A percentile compares a stretch with the other conserved stretches of the same genome.
phyloP scores from a whole-genome alignment of 2,888 invertebrate species.

The Limnephilus lunatus region DNA sequence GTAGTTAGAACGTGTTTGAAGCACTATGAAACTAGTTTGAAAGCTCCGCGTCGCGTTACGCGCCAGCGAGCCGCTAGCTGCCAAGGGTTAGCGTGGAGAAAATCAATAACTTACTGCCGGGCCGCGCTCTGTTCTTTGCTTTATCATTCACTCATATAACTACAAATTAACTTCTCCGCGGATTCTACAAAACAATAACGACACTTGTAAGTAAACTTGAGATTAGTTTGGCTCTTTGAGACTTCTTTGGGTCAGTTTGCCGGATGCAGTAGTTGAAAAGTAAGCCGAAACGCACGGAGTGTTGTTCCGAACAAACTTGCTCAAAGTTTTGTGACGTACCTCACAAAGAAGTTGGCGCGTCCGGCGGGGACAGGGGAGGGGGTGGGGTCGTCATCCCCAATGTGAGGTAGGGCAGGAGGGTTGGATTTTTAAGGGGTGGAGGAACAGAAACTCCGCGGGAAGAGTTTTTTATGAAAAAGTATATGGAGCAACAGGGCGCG shows the following conservation, averaged over 20 bases:
- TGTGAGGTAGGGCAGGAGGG: slow-evolving; percentile 47
- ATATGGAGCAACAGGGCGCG: slow-evolving; percentile 59
- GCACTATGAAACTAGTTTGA: slow-evolving; percentile 51
- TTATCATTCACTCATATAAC: slow-evolving; percentile 75
- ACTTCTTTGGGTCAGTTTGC: slow-evolving; percentile 31
- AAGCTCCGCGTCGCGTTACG: slow-evolving; percentile 66
- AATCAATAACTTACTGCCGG: slow-evolving; percentile 78
- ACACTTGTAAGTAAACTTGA: slow-evolving; percentile 32
- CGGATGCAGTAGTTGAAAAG: slow-evolving; percentile 29
- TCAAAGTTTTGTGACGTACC: slow-evolving; percentile 76
- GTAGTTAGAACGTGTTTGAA: slow-evolving; percentile 66
- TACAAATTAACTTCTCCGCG: slow-evolving; percentile 49
- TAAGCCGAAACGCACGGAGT: slow-evolving; percentile 66
- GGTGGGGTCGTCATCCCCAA: slow-evolving; percentile 71
- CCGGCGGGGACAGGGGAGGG: slow-evolving; percentile 75
- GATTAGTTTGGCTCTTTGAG: slow-evolving; percentile 25
- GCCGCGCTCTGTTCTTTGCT: slow-evolving; percentile 63
- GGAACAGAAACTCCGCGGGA: slow-evolving; percentile 57
- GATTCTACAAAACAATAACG: slow-evolving; percentile 46
- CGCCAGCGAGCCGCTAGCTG: slow-evolving; percentile 74
- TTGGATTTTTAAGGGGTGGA: slow-evolving; percentile 28
- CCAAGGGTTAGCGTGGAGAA: slow-evolving; percentile 76
- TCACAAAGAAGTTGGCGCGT: slow-evolving; percentile 76
- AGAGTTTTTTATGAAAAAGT: slow-evolving; percentile 62
- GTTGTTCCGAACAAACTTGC: slow-evolving; percentile 71